Evolutionary conservation across 2,797 vertebrate species (phyloP).

Genomic region (Enteromius unitaeniatus): DNA sequence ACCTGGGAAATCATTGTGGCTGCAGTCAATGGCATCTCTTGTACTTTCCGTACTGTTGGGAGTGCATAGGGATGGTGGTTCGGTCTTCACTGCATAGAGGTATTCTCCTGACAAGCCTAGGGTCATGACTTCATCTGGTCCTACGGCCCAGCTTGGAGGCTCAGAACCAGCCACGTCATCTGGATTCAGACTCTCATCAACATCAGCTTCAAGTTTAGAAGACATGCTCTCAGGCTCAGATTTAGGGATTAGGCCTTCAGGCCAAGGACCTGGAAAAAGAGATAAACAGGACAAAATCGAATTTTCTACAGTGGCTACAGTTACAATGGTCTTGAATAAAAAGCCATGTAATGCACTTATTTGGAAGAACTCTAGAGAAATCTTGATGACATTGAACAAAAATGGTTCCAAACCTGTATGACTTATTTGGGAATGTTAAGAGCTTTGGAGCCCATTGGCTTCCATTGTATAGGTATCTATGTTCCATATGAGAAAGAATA

Average conservation of each 20-base stretch:
- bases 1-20: slow-evolving; percentile 56
- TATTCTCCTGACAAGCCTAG: slow-evolving; percentile 66
- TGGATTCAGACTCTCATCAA: slow-evolving; percentile 46
- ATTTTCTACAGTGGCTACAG: background rate
- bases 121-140: slow-evolving; percentile 65
- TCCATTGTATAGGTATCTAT: background rate
- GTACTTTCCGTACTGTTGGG: slow-evolving; percentile 50
- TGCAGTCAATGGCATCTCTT: slow-evolving; percentile 52
- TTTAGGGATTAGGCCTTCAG: slow-evolving; percentile 39
- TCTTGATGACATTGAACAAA: background rate
- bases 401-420: background rate
- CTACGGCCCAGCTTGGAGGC: slow-evolving; percentile 55
- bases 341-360: background rate
- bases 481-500: background rate
- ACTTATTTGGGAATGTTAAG: background rate
- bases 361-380: background rate
- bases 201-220: slow-evolving; percentile 51
- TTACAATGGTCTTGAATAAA: background rate
- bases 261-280: slow-evolving; percentile 46
- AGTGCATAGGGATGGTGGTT: slow-evolving; percentile 56
- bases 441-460: background rate
- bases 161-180: slow-evolving; percentile 46
- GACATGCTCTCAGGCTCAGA: slow-evolving; percentile 41
- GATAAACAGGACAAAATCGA: slow-evolving; percentile 5
- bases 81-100: slow-evolving; percentile 64